Evolutionary conservation across 2,113 vertebrate species (phyloP), one percentile per base, ranked within the genome.

Genomic region (Cromileptes altivelis): DNA sequence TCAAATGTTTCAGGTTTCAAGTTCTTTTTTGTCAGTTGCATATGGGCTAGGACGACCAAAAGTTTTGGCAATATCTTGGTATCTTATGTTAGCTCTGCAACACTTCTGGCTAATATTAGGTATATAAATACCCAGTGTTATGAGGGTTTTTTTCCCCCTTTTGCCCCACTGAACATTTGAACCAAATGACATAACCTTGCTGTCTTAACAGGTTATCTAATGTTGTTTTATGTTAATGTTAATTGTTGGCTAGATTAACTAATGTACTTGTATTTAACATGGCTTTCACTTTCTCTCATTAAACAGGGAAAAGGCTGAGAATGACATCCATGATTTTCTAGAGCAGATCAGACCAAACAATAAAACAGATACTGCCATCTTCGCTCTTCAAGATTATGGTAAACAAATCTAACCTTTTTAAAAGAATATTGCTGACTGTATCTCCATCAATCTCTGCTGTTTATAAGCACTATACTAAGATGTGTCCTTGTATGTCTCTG

Each of bases 241-340:
- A 42, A 30, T 42, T 15, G 1, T 40, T 45, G 6, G 23, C 19
- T 47, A n/a, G 52, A 57, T 23, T 17, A 56, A 4, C 47, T 55
- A 49, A 30, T 56, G 17, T 11, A 7, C 0, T 60, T n/a, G 1
- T 70, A 21, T 78, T 53, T 49, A 53, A 64, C 8, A 14, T 1
- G 2, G 2, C 7, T 33, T 50, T 40, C 52, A 75, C 14, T 87
- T 88, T 69, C 25, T 83, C 57, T 71, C n/a, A 6, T 86, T 49
- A 92, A 95, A 87, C 91, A 99, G 98, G 81, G 90, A 89, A 85
- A 97, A 95, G 87, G 79, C 94, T 72, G 97, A 97, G 84, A 92
- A 86, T 67, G 96, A 98, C 72, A 78, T 98, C 64, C 91, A 94
- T 68, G 85, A 52, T 60, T 96, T 97, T 89, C 90, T 98, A 75